Conservation (phyloP, 2,888 invertebrate genomes). For the Drosophila lutescens region DNA sequence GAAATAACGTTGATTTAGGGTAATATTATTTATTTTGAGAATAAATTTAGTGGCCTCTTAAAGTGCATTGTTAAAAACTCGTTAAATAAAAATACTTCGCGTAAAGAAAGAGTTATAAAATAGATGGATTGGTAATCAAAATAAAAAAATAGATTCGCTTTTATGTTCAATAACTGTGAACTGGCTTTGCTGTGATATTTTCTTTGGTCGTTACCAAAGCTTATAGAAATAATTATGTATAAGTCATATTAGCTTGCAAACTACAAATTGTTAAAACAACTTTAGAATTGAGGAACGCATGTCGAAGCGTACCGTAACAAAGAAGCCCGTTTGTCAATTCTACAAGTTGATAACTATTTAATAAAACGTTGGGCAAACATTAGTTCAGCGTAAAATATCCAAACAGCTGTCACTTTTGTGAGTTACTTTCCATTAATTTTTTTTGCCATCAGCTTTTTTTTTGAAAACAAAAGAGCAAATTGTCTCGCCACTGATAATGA, state of each 20-base stretch:
- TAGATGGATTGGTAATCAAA: background rate
- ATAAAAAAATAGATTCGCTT: no score
- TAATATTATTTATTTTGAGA: background rate
- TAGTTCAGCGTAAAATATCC: constrained; percentile 1
- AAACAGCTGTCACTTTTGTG: constrained; percentile 34
- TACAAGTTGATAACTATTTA: constrained; percentile 2
- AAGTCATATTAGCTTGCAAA: background rate
- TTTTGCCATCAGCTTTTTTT: constrained; percentile 23
- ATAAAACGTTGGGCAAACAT: constrained; percentile 27
- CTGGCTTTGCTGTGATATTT: background rate
- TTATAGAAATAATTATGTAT: no score
- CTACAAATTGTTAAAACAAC: background rate
- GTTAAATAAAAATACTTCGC: background rate
- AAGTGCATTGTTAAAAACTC: background rate
- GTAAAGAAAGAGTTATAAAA: no score
- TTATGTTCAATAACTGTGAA: no score
- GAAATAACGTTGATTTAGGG: background rate
- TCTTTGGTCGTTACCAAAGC: background rate
- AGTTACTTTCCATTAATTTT: constrained; percentile 45
- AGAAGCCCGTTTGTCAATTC: background rate
- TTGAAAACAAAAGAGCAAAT: constrained; percentile 51
- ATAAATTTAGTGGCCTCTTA: background rate
- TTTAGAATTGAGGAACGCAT: background rate
- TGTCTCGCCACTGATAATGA: constrained; percentile 50
- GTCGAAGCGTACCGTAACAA: background rate